Conservation (phyloP, 2,113 vertebrate genomes). For the Lynx canadensis region DNA sequence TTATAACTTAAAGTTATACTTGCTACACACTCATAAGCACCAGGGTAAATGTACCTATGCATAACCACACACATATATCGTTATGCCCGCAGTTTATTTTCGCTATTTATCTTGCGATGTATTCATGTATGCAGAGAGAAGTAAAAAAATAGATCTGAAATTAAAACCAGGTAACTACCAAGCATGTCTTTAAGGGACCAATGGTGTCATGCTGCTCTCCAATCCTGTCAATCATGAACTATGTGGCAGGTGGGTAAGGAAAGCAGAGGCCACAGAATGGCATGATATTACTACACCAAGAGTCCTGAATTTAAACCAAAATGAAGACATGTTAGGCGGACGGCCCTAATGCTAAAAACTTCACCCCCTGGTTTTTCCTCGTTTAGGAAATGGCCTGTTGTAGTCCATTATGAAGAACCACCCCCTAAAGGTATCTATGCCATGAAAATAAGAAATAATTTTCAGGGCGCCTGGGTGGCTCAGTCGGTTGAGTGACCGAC, state of each 20-base stretch:
- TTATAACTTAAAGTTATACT: neutral
- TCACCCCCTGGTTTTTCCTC: neutral
- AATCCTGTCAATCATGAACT: neutral
- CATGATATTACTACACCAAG: neutral
- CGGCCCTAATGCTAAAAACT: neutral
- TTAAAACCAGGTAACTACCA: conserved; percentile 50
- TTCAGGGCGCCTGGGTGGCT: no score
- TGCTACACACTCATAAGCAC: neutral
- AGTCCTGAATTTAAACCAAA: conserved; percentile 10
- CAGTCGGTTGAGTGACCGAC: no score
- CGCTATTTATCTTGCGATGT: neutral
- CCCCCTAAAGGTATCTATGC: neutral
- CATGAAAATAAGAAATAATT: neutral
- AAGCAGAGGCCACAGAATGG: neutral
- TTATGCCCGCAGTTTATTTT: neutral
- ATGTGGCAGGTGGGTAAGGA: neutral
- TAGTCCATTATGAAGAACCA: neutral
- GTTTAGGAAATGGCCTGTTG: neutral
- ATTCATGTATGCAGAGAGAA: neutral
- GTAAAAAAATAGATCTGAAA: neutral
- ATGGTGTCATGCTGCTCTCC: neutral
- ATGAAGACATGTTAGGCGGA: neutral
- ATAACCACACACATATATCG: neutral
- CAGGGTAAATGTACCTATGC: neutral
- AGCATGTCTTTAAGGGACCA: neutral